Evolutionary conservation across 2,797 vertebrate species (phyloP).

Genomic region (Macroramphosus scolopax): DNA sequence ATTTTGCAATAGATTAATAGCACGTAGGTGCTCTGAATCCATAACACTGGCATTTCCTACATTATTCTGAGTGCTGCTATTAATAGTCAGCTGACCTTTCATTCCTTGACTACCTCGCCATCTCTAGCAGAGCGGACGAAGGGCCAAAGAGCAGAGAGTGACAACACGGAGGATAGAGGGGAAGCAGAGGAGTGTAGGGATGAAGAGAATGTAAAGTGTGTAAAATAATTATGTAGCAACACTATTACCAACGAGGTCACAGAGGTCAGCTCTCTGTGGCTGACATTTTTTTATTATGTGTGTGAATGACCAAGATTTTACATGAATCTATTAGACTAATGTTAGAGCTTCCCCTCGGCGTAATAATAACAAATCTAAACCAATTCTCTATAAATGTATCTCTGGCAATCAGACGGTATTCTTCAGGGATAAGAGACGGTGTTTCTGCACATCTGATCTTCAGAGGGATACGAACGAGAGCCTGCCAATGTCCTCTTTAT

Average conservation of each 20-base stretch:
- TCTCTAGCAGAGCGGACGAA: constrained; percentile 9
- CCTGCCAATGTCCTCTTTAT: too few relatives aligned
- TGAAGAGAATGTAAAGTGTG: constrained; percentile 1
- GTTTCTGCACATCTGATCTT: too few relatives aligned
- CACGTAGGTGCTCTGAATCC: background rate
- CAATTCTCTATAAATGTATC: too few relatives aligned
- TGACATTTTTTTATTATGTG: too few relatives aligned
- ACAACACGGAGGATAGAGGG: background rate
- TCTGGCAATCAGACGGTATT: background rate
- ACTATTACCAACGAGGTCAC: background rate
- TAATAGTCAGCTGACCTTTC: constrained; percentile 61
- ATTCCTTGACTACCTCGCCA: constrained; percentile 16
- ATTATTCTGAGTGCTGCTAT: constrained; percentile 37
- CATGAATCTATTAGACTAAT: too few relatives aligned
- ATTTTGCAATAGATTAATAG: constrained; percentile 12
- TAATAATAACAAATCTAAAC: too few relatives aligned
- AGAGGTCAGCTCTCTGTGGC: too few relatives aligned
- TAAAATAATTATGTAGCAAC: constrained; percentile 2
- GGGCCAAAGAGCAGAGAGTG: constrained; percentile 15
- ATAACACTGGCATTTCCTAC: constrained; percentile 36
- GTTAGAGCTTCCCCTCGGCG: too few relatives aligned
- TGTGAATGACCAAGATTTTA: background rate
- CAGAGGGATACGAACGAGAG: too few relatives aligned
- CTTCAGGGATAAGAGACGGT: too few relatives aligned
- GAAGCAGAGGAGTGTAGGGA: background rate